Percentiles rank a stretch among this genome's conserved stretches.
phyloP scores from a whole-genome alignment of 2,888 invertebrate species.

The Caenorhabditis sp. region DNA sequence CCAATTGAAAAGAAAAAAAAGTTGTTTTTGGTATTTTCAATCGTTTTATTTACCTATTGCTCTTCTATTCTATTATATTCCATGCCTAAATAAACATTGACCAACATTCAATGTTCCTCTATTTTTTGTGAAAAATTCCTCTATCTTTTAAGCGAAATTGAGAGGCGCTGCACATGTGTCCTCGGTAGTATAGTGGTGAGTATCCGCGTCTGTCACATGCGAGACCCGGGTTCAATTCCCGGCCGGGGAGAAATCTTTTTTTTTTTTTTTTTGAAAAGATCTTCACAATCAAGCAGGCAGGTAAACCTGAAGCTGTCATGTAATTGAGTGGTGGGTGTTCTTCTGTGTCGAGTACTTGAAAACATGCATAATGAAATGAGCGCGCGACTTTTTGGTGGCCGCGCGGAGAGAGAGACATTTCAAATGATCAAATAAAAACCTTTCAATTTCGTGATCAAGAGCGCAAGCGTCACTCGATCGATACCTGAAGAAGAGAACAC shows the following conservation, averaged over 20 bases:
- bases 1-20: not conserved
- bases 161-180: not conserved
- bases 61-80: not conserved
- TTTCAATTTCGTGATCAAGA: constrained; percentile 1
- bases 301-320: not conserved
- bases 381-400: not conserved
- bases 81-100: not conserved
- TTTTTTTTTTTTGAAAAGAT: not conserved
- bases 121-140: no score
- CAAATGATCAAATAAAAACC: not conserved
- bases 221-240: constrained; percentile 58
- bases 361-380: constrained; percentile 1
- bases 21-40: not conserved
- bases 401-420: not conserved
- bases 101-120: not conserved
- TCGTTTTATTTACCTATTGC: not conserved
- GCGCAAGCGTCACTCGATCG: not conserved
- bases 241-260: constrained; percentile 52
- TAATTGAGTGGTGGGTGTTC: constrained; percentile 8
- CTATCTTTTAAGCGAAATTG: no score
- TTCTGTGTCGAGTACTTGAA: not conserved
- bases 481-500: not conserved
- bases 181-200: constrained; percentile 52
- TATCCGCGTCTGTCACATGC: constrained; percentile 60
- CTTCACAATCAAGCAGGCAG: no score